Conservation (phyloP, 2,888 invertebrate genomes). For the Papilio elwesi region DNA sequence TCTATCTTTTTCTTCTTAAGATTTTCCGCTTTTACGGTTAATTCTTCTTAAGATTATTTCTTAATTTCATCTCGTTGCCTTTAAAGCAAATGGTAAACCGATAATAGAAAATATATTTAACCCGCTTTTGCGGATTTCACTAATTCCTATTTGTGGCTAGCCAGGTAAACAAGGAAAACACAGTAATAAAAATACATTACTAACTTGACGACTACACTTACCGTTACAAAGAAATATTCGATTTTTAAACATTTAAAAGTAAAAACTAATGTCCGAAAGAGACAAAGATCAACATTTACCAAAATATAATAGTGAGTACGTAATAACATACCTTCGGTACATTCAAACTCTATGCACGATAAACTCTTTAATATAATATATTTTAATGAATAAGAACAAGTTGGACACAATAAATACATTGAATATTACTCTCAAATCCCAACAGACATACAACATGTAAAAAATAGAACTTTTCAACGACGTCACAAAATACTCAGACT, state of each 20-base stretch:
- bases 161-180: neutral
- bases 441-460: conserved; percentile 53
- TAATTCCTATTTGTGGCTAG: neutral
- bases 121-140: too few relatives aligned
- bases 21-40: too few relatives aligned
- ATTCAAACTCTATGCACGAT: conserved; percentile 52
- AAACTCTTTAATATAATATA: conserved; percentile 46
- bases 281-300: conserved; percentile 50
- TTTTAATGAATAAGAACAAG: conserved; percentile 52
- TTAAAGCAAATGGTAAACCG: too few relatives aligned
- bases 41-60: too few relatives aligned
- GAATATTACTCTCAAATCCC: conserved; percentile 49
- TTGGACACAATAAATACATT: conserved; percentile 63
- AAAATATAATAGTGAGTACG: conserved; percentile 50
- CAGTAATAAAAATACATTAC: too few relatives aligned
- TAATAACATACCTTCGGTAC: conserved; percentile 43
- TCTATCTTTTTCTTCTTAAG: too few relatives aligned
- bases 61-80: too few relatives aligned
- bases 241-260: conserved; percentile 20
- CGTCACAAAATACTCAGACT: conserved; percentile 50
- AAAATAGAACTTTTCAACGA: conserved; percentile 59
- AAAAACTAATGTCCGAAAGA: conserved; percentile 40
- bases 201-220: neutral
- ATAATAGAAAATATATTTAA: neutral
- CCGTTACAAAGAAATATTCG: conserved; percentile 1